Percentiles rank a stretch among this genome's conserved stretches.
phyloP scores from a whole-genome alignment of 2,888 invertebrate genomes.

The Neoaliturus tenellus region DNA sequence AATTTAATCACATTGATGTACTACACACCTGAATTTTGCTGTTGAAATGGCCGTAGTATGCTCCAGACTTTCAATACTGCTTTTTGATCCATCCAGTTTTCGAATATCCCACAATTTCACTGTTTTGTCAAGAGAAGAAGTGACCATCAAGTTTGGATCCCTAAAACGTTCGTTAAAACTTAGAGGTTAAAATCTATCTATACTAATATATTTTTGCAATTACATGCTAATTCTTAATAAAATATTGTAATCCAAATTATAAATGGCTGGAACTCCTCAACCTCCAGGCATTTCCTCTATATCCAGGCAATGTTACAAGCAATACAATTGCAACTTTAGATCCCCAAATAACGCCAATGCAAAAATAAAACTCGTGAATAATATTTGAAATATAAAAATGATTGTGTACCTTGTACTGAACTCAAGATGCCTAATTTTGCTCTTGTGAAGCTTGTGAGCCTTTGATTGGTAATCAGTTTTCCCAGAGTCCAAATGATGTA shows the following conservation, averaged over 20 bases:
- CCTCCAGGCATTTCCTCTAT: too few relatives aligned
- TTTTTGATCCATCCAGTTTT: conserved; percentile 57
- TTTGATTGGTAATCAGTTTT: conserved; percentile 61
- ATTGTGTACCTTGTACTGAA: conserved; percentile 64
- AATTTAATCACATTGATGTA: too few relatives aligned
- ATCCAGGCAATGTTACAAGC: too few relatives aligned
- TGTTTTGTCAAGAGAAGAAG: conserved; percentile 65
- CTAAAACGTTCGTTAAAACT: background rate
- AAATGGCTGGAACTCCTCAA: too few relatives aligned
- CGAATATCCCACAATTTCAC: conserved; percentile 67
- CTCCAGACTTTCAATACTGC: conserved; percentile 55
- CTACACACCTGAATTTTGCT: conserved; percentile 40
- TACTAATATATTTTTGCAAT: too few relatives aligned
- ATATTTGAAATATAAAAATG: too few relatives aligned
- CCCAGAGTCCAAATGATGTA: conserved; percentile 62
- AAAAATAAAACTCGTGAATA: too few relatives aligned
- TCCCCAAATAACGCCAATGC: too few relatives aligned
- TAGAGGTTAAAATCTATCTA: too few relatives aligned
- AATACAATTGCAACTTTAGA: too few relatives aligned
- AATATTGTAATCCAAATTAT: too few relatives aligned
- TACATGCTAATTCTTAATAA: too few relatives aligned
- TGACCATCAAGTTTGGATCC: conserved; percentile 61
- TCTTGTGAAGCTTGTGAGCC: conserved; percentile 63
- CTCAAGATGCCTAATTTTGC: conserved; percentile 65
- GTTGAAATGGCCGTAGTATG: background rate